phyloP scores from a whole-genome alignment of 1,140 invertebrate species.

The Paramacrobiotus metropolitanus region DNA sequence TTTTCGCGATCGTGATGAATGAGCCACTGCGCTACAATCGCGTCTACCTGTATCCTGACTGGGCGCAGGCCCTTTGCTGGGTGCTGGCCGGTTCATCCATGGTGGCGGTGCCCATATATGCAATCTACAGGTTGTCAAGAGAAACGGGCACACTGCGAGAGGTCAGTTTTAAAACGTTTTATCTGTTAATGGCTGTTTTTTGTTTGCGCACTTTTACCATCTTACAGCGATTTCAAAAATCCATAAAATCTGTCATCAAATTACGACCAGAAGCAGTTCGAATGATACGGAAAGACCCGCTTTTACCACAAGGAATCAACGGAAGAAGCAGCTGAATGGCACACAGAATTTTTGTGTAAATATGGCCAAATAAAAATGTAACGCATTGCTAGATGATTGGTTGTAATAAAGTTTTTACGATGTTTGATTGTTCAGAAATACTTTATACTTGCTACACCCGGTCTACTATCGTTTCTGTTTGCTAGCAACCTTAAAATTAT shows the following conservation, averaged over 20 bases:
- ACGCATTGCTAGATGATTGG: too few relatives aligned
- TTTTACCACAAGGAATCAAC: not conserved
- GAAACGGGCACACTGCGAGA: conserved; percentile 15
- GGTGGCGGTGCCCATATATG: conserved; percentile 34
- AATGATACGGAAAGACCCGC: not conserved
- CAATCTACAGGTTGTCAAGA: conserved; percentile 13
- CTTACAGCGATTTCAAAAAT: not conserved
- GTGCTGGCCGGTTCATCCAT: conserved; percentile 35
- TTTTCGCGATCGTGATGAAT: conserved; percentile 12
- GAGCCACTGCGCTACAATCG: conserved; percentile 21
- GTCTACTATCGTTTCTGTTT: too few relatives aligned
- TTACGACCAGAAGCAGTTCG: not conserved
- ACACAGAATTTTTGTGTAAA: too few relatives aligned
- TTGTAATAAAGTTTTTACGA: too few relatives aligned
- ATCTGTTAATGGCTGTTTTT: not conserved
- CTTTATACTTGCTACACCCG: too few relatives aligned
- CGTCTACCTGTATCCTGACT: conserved; percentile 43
- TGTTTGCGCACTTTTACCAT: not conserved
- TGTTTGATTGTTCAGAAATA: too few relatives aligned
- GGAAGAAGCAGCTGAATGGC: not conserved
- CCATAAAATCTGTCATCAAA: not conserved
- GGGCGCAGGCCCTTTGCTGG: conserved; percentile 54
- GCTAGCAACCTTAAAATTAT: too few relatives aligned
- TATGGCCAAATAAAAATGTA: too few relatives aligned
- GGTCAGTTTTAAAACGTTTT: conserved; percentile 11